Percentiles rank a stretch among this genome's conserved stretches.
phyloP scores from a whole-genome alignment of 2,797 vertebrate species.

The Tokudaia tokunoshimensis region DNA sequence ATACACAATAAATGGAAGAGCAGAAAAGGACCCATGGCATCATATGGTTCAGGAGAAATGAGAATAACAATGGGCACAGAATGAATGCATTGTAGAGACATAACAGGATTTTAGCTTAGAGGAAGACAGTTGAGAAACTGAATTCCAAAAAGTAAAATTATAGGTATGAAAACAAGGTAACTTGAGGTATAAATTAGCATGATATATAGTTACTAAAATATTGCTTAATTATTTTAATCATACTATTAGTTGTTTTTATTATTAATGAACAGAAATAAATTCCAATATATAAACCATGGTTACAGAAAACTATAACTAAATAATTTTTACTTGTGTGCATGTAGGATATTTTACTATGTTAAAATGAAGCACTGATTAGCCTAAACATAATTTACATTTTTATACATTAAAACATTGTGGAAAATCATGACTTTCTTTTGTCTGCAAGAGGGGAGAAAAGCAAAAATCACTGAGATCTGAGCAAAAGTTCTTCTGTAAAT shows the following conservation, averaged over 20 bases:
- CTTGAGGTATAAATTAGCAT: background rate
- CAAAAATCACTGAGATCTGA: background rate
- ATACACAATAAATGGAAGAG: background rate
- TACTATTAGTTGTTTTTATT: background rate
- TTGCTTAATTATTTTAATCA: background rate
- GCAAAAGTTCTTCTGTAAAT: background rate
- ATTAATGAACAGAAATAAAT: background rate
- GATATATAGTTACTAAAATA: background rate
- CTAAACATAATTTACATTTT: background rate
- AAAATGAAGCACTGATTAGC: background rate
- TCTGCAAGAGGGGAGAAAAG: background rate
- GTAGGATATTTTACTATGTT: background rate
- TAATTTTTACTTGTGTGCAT: background rate
- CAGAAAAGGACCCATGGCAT: background rate
- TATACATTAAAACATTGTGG: background rate
- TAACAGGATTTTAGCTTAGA: background rate
- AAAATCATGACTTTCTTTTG: background rate
- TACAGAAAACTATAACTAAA: conserved; percentile 2
- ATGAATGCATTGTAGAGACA: background rate
- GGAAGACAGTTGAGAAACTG: background rate
- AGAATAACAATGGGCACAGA: background rate
- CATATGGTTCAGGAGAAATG: background rate
- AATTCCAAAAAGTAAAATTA: conserved; percentile 11
- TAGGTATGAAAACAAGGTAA: background rate
- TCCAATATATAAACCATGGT: background rate